Base-by-base conservation (phyloP, 2,888 invertebrate genomes). In the Tolmerus cingulatus region DNA sequence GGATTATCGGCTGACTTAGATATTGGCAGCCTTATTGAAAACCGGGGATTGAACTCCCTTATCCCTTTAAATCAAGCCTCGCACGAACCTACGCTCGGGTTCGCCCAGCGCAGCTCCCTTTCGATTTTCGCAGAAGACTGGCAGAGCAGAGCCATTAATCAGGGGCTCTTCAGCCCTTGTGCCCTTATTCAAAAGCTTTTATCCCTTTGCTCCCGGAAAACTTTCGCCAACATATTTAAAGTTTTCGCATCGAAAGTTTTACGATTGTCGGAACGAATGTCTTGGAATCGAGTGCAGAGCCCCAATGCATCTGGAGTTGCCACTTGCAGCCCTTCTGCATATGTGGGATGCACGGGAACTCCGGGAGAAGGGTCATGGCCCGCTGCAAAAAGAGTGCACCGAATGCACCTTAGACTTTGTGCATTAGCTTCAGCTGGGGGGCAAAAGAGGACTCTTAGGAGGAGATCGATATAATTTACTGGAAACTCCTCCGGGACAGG, bases 181-280 rank as follows among this genome's bases (percentile, higher is more conserved):
- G 40, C 37, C 82, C 57, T 40, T 57, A 84, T 84, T 84, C 57
- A 66, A 84, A 66, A 40, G 66, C 82, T 84, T 82, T 84, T 84
- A 84, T 84, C 82, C 57, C 46, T 84, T 66, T 84, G 66, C 82
- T 40, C 79, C 66, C 66, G 27, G 82, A 5, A 84, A 84, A 66
- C 37, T 84, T 84, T 57, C 37, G 40, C 66, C 66, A 84, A 84
- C 82, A 84, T 84, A 84, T 84, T 84, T 84, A 84, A 84, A 84
- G 82, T 84, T 84, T 84, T 84, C 82, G 82, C 82, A 84, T 84
- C 82, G 82, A 84, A 84, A 84, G 82, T 84, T 84, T 84, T 84
- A 84, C 82, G 82, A 84, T 84, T 66, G 82, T 84, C 82, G 37
- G 82, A 66, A 57, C 40, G 82, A 40, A 84, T 84, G 82, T 66